Base-by-base conservation (phyloP, 2,888 invertebrate species). In the Biston stratarius region DNA sequence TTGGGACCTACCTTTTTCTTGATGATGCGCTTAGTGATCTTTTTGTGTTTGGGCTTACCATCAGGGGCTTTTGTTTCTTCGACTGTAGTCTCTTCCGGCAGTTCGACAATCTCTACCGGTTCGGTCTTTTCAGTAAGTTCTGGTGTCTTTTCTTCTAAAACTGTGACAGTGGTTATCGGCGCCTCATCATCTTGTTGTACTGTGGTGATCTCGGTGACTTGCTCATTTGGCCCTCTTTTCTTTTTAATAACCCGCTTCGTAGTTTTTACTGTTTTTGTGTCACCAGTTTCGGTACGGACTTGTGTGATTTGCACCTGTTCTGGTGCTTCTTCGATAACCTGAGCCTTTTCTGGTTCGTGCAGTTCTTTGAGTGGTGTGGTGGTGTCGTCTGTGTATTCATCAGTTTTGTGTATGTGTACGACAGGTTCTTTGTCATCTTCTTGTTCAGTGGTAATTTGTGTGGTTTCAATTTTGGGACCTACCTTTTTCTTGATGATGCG, bases 1-100 rank as follows among this genome's bases (percentile, higher is more conserved):
- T 67, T 72, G 14, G 81, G 65, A 71, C 82, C 82, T 49, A 75
- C 73, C 12, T 77, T 79, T 65, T 81, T 94, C 75, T 91, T 93
- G 14, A 94, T 93, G 1, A 81, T 74, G 67, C 67, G 62, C 81
- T 77, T 61, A 74, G 75, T 47, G 64, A 75, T 88, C 61, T 63
- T 71, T 49, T 67, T 72, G 3, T 69, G 62, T 59, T 67, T 73
- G 0, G 63, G 33, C 68, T 57, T 60, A n/a, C 49, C 84, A 38
- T 84, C 83, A 49, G 83, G 79, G 60, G 75, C 69, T 42, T 63
- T 63, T 0, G 79, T 73, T 74, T 85, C 84, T 60, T 77, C 80
- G 11, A 9, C 10, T 10, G 15, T 8, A 6, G 9, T 48, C 15
- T 49, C 49, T 49, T 49, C 49, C 0, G 34, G 34, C 33, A 49